Percentiles rank a stretch among this genome's conserved stretches.
phyloP scores from a whole-genome alignment of 2,888 invertebrate species.

The Crepidodera aurea region DNA sequence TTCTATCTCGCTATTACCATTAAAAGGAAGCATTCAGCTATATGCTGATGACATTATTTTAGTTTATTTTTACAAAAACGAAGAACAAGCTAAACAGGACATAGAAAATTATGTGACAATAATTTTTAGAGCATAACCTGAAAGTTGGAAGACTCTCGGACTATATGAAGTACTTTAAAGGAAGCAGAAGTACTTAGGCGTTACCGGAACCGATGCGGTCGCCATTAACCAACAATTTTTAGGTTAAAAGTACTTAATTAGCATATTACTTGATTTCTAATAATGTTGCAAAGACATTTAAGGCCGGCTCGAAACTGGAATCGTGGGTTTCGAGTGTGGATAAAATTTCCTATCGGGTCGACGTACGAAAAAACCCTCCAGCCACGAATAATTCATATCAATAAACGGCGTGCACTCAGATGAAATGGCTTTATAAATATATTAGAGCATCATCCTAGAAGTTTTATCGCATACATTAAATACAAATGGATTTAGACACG shows the following conservation, averaged over 20 bases:
- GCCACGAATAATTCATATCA: constrained; percentile 30
- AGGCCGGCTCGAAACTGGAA: constrained; percentile 19
- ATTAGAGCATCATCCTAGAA: constrained; percentile 14
- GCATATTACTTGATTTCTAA: constrained; percentile 1
- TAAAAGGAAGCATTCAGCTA: no score
- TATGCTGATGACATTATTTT: no score
- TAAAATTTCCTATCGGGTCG: constrained; percentile 23
- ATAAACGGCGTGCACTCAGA: constrained; percentile 28
- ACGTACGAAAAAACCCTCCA: constrained; percentile 33
- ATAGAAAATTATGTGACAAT: no score
- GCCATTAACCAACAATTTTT: constrained; percentile 4
- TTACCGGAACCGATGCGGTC: background rate
- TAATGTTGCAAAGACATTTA: constrained; percentile 18
- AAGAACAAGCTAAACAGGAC: no score
- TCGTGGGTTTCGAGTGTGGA: constrained; percentile 25
- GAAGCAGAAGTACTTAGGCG: background rate
- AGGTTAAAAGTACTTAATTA: constrained; percentile 2
- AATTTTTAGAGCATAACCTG: no score
- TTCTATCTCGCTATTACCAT: no score
- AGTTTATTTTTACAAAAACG: no score
- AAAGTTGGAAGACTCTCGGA: no score
- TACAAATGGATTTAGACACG: constrained; percentile 19
- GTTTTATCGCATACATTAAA: constrained; percentile 19
- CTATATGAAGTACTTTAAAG: no score
- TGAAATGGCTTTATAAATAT: constrained; percentile 28